These are phyloP conservation scores for Proteles cristata DNA, from an alignment of 2,113 vertebrate genomes.

Conservation along the genomic window DNA sequence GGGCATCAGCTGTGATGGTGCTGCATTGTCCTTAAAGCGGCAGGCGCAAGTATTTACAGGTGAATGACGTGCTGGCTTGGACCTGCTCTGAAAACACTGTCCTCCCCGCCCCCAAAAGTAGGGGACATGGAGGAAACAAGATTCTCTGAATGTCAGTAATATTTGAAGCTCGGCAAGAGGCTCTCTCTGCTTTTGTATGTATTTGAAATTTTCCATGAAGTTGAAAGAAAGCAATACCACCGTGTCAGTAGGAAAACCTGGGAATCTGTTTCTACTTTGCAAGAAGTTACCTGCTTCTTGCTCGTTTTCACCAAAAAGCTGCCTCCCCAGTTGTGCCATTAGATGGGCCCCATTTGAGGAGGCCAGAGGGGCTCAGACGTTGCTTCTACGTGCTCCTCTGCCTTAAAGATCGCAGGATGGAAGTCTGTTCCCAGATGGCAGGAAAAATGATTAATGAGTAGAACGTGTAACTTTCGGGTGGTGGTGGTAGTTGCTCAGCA, in stretches of 20 bases:
- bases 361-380: neutral
- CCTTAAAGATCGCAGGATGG: neutral
- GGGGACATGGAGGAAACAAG: neutral
- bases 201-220: neutral
- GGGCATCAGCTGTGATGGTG: neutral
- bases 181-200: neutral
- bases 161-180: neutral
- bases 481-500: neutral
- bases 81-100: neutral
- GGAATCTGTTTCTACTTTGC: neutral
- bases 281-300: accelerated
- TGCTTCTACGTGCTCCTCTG: accelerated
- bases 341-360: accelerated
- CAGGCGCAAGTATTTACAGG: neutral
- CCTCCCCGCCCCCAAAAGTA: neutral
- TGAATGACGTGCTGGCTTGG: neutral
- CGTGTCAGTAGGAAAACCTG: neutral
- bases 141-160: neutral
- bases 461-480: neutral
- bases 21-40: too few relatives aligned
- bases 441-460: neutral
- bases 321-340: accelerated
- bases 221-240: neutral
- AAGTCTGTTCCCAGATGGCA: neutral
- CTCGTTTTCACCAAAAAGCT: neutral